Base-by-base conservation (phyloP, 2,113 vertebrate genomes). In the Tamias sibiricus region DNA sequence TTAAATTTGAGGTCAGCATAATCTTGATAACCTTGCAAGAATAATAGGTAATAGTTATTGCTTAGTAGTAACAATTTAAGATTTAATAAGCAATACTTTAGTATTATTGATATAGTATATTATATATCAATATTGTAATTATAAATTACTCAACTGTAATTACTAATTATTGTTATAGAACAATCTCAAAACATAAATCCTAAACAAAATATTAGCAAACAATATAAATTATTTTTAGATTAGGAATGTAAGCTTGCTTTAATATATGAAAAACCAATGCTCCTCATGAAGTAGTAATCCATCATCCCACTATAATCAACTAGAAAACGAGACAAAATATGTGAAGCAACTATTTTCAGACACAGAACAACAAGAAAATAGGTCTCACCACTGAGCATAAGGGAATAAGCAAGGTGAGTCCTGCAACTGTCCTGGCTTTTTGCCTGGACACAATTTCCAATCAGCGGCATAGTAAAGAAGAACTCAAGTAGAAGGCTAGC, bases 201-300 rank as follows among this genome's bases (percentile, higher is more conserved):
- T 90, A 79, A 81, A 66, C 40, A 95, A 92, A 62, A 52, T 79
- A 93, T 62, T 72, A 90, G 22, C 30, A 89, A 90, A 77, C 6
- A 72, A 75, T 24, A 77, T 3, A n/a, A 90, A n/a, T 71, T 47
- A 26, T 54, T 52, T 72, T 74, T 64, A 30, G 42, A 71, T 57
- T 37, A 85, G 64, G 26, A 93, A 64, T 40, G 14, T 80, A 47
- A 93, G 32, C 7, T 57, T 32, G 6, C 32, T 85, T 57, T 66
- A 37, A 64, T 85, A 62, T 74, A 90, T 86, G 14, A 86, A 86
- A 85, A 54, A 30, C 28, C 19, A 76, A 28, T 16, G 35, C 44
- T 85, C 24, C 8, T 74, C 47, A 57, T 54, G 22, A 87, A 87
- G 49, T 6, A 77, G 20, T 76, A 94, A 76, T 40, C 57, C 40